Evolutionary conservation across 2,888 invertebrate genomes (phyloP), one percentile per base, ranked within the genome.

Genomic region (Dynastes tityus): DNA sequence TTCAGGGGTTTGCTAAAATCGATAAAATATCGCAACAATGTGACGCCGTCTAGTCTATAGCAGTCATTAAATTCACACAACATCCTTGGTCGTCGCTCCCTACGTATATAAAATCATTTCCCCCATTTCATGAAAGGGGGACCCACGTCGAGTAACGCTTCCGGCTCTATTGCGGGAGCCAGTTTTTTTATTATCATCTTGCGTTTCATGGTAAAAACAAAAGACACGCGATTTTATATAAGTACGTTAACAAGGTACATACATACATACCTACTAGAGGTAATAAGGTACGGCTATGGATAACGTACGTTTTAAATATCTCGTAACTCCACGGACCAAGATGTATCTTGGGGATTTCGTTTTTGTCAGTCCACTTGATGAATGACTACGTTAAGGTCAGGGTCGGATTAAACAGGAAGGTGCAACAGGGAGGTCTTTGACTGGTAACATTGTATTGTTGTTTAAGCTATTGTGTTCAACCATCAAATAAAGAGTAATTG

Each of bases 31-130:
- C 61, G 45, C 61, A 45, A 45, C 45, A 40, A 40, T 45, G 61
- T 61, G 73, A 61, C 73, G 73, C 73, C 73, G 73, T 74, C 73
- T 74, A 61, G 73, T 63, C 73, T 74, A 45, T 63, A 45, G 9
- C 45, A 61, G 45, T 74, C 73, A 74, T 74, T 74, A 74, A 74
- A 74, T 74, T 13, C 73, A 9, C 29, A 22, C 55, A 74, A 61
- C 61, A 74, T 74, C 37, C 73, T 40, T 29, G 49, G 61, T 40
- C 49, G 73, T 61, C 73, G 73, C 29, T 55, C 73, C 73, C 61
- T 32, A 45, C 45, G 11, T 45, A 45, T 45, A 68, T 63, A 40
- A 37, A 29, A 61, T 74, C 27, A 40, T 61, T 49, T 68, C 51
- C 73, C 61, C 29, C 61, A 13, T 45, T 45, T 61, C 22, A 29